phyloP scores from a whole-genome alignment of 1,140 invertebrate genomes.

The Rhizoglyphus robini region DNA sequence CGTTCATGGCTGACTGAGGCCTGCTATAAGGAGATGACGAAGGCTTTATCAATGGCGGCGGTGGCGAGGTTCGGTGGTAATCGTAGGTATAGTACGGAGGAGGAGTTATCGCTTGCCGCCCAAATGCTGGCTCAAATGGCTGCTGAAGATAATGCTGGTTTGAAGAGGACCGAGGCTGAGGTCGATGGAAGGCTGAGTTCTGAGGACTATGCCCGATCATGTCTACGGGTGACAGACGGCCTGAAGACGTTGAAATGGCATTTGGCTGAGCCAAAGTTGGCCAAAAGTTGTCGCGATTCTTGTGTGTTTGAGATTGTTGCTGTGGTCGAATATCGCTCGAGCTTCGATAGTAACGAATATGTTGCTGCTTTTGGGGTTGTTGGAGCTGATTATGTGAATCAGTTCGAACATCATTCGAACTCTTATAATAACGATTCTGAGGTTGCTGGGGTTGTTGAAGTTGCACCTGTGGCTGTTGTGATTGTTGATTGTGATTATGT shows the following conservation, averaged over 20 bases:
- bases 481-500: too few relatives aligned
- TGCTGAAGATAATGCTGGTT: slow-evolving; percentile 1
- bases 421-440: neutral
- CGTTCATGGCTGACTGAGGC: neutral
- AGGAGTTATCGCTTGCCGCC: slow-evolving; percentile 9
- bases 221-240: neutral
- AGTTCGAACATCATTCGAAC: neutral
- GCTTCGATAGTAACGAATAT: neutral
- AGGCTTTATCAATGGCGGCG: neutral
- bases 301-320: neutral
- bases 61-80: neutral
- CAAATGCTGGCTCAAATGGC: slow-evolving; percentile 8
- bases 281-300: neutral
- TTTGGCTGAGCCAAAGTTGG: neutral
- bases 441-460: slow-evolving; percentile 3
- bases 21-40: neutral
- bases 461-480: neutral
- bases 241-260: neutral
- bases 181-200: neutral
- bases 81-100: neutral
- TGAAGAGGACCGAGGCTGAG: neutral
- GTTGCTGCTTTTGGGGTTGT: neutral
- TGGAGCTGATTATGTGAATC: too few relatives aligned
- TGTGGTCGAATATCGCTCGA: neutral
- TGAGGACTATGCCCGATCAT: neutral